Conservation (phyloP, 2,113 vertebrate genomes). For the Rhea pennata region DNA sequence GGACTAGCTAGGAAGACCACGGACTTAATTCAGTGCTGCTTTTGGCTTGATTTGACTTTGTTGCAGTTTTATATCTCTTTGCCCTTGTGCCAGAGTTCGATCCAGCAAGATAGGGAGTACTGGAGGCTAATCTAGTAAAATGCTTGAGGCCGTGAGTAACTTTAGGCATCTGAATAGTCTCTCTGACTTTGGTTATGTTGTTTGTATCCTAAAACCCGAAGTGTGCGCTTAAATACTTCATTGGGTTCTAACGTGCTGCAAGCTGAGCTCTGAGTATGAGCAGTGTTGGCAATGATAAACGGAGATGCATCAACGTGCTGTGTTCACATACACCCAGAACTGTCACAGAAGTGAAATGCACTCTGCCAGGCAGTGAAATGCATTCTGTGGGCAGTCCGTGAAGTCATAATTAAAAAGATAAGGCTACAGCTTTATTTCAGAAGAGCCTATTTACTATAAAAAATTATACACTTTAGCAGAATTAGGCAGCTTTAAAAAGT, state of each 20-base stretch:
- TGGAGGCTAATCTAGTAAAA: background rate
- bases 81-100: background rate
- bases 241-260: background rate
- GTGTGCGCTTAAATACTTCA: background rate
- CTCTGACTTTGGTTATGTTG: background rate
- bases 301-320: background rate
- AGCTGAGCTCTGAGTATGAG: background rate
- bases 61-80: background rate
- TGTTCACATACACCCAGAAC: background rate
- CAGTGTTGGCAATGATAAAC: rapidly evolving
- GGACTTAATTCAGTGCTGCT: background rate
- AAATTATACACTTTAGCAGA: background rate
- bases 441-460: background rate
- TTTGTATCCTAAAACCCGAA: background rate
- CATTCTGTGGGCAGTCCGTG: background rate
- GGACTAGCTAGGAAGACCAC: background rate
- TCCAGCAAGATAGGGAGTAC: background rate
- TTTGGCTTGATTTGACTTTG: background rate
- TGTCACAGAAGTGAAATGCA: background rate
- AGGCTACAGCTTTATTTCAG: background rate
- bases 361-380: background rate
- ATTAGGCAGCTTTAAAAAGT: constrained; percentile 14
- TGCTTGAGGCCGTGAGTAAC: background rate
- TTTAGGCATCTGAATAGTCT: background rate
- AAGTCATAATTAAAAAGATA: background rate